Percentiles rank a stretch among this genome's conserved stretches.
Conservation (phyloP, 1,140 invertebrate species). For the Galleria mellonella region DNA sequence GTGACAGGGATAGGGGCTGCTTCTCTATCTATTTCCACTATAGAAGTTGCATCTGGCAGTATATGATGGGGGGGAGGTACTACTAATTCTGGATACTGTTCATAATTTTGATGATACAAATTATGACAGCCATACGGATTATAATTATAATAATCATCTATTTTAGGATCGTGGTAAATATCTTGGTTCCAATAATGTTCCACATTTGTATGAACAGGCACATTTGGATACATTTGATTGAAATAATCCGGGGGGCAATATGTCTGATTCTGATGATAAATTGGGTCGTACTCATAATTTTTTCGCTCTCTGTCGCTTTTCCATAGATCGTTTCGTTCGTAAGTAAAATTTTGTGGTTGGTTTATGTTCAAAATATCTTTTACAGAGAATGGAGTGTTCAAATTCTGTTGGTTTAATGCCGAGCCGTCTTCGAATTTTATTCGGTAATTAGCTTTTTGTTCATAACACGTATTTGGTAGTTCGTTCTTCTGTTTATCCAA, state of each 20-base stretch:
- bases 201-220: slow-evolving; percentile 32
- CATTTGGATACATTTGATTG: slow-evolving; percentile 41
- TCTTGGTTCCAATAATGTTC: slow-evolving; percentile 53
- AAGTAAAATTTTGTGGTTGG: slow-evolving; percentile 57
- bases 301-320: slow-evolving; percentile 32
- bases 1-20: slow-evolving; percentile 2
- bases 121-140: slow-evolving; percentile 54
- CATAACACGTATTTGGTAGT: too few species aligned
- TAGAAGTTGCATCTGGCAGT: slow-evolving; percentile 15
- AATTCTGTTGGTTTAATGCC: slow-evolving; percentile 40
- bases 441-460: slow-evolving; percentile 18
- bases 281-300: slow-evolving; percentile 34
- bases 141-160: slow-evolving; percentile 54
- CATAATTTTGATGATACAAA: slow-evolving; percentile 49
- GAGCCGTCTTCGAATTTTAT: slow-evolving; percentile 15
- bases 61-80: slow-evolving; percentile 14
- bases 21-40: slow-evolving; percentile 21
- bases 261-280: slow-evolving; percentile 37
- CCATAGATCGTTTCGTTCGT: slow-evolving; percentile 65
- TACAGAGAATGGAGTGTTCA: slow-evolving; percentile 78
- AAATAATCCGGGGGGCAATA: slow-evolving; percentile 48
- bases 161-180: slow-evolving; percentile 43
- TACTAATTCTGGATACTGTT: slow-evolving; percentile 32
- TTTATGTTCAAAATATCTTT: slow-evolving; percentile 79
- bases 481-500: background rate